phyloP scores from a whole-genome alignment of 2,797 vertebrate species.

The Siniperca obscura region DNA sequence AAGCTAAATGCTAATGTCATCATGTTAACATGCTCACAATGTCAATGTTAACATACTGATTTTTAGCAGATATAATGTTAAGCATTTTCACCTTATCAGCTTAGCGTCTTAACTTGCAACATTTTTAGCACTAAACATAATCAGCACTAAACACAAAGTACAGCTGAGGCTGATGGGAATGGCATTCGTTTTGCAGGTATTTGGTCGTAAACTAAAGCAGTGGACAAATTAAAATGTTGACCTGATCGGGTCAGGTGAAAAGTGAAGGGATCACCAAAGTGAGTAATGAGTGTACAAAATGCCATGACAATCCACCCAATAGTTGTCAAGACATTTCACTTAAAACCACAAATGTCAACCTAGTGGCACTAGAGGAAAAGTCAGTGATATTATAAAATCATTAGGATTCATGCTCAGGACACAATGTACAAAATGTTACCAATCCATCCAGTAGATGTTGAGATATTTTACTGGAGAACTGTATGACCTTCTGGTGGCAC shows the following conservation, averaged over 20 bases:
- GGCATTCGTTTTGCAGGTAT: not conserved
- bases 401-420: not conserved
- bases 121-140: not conserved
- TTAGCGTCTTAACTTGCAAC: not conserved
- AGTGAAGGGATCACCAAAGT: not conserved
- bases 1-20: not conserved
- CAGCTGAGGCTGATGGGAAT: no score
- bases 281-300: not conserved
- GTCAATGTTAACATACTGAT: not conserved
- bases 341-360: slow-evolving; percentile 2
- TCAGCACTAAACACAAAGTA: not conserved
- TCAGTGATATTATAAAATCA: not conserved
- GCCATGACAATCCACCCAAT: not conserved
- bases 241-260: not conserved
- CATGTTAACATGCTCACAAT: no score
- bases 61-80: not conserved
- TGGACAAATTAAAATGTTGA: not conserved
- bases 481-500: not conserved
- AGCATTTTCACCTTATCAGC: not conserved
- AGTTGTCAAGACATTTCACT: not conserved
- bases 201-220: not conserved
- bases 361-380: not conserved
- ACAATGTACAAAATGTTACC: not conserved
- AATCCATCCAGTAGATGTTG: not conserved
- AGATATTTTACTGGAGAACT: not conserved